Evolutionary conservation across 2,888 invertebrate species (phyloP), one percentile per base, ranked within the genome.

Genomic region (Plebejus anna): DNA sequence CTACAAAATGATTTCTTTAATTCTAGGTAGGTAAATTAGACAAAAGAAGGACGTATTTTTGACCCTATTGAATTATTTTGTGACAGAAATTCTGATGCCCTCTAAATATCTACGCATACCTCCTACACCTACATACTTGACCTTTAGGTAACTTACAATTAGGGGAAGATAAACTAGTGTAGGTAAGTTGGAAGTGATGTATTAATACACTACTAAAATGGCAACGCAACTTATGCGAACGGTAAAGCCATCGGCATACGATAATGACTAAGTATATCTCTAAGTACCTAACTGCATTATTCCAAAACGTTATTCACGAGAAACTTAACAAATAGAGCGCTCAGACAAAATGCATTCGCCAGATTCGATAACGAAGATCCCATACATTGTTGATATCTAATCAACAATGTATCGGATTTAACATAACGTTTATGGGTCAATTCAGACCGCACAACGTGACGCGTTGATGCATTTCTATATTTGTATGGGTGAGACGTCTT

Each of bases 281-380:
- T 80, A 81, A 80, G 81, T 82, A 82, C 81, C 79, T 81, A 82
- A 81, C 81, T 81, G 80, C 81, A 81, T 79, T 77, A 81, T 82
- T 80, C 81, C 80, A 81, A 81, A 80, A 80, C 80, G 78, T 75
- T 80, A 80, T 59, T 76, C 79, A 79, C 73, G 78, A 75, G 78
- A 78, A 78, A 76, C 80, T 79, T 79, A 80, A 59, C 79, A 75
- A 32, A 76, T 57, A 36, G 75, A 77, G 75, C 59, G 32, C 77
- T 72, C 70, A 11, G 55, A 13, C 55, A 16, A 55, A 55, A 55
- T 55, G 4, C 55, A 55, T 16, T 16, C 55, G 55, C 16, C 55
- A 16, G 4, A 55, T 55, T 4, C 55, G 16, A 55, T 55, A 4
- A 13, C 16, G 55, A 16, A 55, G 55, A 16, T 55, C 22, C 22